phyloP scores from a whole-genome alignment of 2,113 vertebrate genomes.

The Isurus oxyrinchus region DNA sequence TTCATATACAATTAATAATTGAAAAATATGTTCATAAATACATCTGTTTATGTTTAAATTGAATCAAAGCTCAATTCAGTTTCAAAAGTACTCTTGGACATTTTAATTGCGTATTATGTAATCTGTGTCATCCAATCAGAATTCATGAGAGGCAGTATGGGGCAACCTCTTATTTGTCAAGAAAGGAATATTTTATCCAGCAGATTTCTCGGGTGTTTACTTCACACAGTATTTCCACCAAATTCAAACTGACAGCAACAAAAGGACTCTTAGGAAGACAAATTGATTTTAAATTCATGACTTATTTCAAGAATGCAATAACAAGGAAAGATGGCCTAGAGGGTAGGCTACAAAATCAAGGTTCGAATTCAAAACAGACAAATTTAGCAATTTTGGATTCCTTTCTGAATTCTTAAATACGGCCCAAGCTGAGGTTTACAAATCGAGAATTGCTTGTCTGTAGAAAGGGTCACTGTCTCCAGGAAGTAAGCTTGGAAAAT shows the following conservation, averaged over 20 bases:
- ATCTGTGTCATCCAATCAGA: neutral
- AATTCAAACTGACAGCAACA: neutral
- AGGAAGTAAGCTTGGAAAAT: neutral
- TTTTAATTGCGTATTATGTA: neutral
- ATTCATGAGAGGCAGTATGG: neutral
- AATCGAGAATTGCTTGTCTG: neutral
- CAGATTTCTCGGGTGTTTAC: neutral
- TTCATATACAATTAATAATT: neutral
- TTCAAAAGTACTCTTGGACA: neutral
- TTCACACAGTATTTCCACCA: neutral
- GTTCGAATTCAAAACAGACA: neutral
- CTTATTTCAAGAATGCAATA: neutral
- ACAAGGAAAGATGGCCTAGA: neutral
- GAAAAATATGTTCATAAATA: neutral
- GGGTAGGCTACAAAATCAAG: neutral
- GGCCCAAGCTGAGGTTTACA: neutral
- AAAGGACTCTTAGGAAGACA: neutral
- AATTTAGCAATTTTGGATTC: neutral
- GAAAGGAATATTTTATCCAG: neutral
- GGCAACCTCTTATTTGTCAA: neutral
- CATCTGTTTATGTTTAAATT: neutral
- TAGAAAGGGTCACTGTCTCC: neutral
- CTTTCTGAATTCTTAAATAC: neutral
- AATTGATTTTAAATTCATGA: constrained; percentile 31
- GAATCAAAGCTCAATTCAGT: neutral